Evolutionary conservation across 2,113 vertebrate species (phyloP), one percentile per base, ranked within the genome.

Genomic region (Hydrolagus affinis): DNA sequence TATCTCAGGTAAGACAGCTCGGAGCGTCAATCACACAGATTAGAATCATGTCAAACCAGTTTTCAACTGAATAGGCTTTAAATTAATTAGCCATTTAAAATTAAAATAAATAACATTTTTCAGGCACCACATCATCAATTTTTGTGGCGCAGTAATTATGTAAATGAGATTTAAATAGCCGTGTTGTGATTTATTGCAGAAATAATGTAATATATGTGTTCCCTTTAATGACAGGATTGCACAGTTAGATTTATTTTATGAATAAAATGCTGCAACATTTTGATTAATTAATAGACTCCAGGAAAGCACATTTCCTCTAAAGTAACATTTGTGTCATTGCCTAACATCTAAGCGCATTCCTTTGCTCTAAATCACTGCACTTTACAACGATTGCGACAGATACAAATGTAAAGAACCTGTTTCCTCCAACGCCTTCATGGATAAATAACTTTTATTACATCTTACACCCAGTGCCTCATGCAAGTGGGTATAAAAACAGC

Each of bases 211-310:
- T 83, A 60, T 32, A 83, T 83, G 28, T 83, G 60, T 17, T 68
- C 78, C 60, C 17, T 30, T 32, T 83, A 66, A 83, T 83, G 78
- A 68, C 62, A 83, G 60, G 66, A 83, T 21, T 1, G 25, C 10
- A 4, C 15, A 44, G 44, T 66, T 66, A 83, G 78, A 83, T 83
- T 83, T 83, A 83, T 83, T 30, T 10, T 11, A 62, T 32, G 78
- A 83, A 19, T 83, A 66, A 83, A 64, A 83, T 66, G 78, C 59
- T 83, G 23, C 28, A 19, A 23, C 60, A 30, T 56, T 83, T 68
- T 83, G 78, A 83, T 83, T 83, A 62, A 83, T 83, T 83, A 83
- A 66, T 83, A 83, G 66, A 83, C 78, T 32, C 17, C 28, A 83
- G 62, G 12, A 75, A 83, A 56, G 17, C 62, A 83, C 28, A 68